Conservation (phyloP, 1,140 invertebrate genomes). For the Rhyacophila brunnea region DNA sequence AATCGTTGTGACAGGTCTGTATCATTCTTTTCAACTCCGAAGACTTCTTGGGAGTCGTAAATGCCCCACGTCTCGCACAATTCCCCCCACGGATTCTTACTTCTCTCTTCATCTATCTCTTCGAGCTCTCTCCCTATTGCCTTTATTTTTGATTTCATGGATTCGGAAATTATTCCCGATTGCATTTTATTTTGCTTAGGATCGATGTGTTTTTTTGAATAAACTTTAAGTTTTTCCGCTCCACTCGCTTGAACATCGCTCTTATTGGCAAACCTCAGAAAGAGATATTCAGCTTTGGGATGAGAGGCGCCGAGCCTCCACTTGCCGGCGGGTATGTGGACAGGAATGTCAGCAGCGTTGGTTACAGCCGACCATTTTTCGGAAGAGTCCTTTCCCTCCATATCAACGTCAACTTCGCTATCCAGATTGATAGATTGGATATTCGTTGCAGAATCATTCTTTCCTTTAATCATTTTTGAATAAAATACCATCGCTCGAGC, state of each 20-base stretch:
- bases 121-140: background rate
- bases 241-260: constrained; percentile 30
- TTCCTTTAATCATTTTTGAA: constrained; percentile 23
- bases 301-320: constrained; percentile 29
- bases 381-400: background rate
- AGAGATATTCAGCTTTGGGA: constrained; percentile 28
- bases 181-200: constrained; percentile 6
- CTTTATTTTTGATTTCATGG: constrained; percentile 31
- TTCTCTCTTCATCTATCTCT: constrained; percentile 13
- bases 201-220: constrained; percentile 29
- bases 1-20: background rate
- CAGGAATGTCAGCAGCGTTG: constrained; percentile 3
- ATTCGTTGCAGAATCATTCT: constrained; percentile 3
- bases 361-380: constrained; percentile 12
- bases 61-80: constrained; percentile 68
- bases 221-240: constrained; percentile 25
- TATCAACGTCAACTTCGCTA: background rate
- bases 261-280: constrained; percentile 32
- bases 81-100: constrained; percentile 72
- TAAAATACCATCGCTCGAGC: constrained; percentile 32
- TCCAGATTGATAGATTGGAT: constrained; percentile 1
- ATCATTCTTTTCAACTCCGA: constrained; percentile 35
- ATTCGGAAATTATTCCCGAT: constrained; percentile 26
- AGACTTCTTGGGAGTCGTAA: constrained; percentile 60
- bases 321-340: constrained; percentile 13